Conservation (phyloP, 2,888 invertebrate genomes). For the Ectobius pallidus region DNA sequence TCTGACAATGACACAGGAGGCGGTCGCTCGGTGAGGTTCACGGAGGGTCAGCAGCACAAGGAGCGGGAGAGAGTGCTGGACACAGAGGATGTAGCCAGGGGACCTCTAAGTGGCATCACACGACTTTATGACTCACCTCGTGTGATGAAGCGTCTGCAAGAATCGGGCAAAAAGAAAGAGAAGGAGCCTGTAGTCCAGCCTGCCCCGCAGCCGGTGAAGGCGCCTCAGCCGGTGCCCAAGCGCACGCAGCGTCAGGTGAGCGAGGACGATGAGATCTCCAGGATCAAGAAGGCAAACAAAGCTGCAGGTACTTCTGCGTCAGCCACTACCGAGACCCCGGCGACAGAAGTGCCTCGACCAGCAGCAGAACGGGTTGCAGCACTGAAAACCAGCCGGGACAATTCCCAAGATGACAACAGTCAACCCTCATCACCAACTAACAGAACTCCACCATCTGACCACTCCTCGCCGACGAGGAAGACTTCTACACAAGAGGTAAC, state of each 20-base stretch:
- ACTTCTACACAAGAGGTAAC: slow-evolving; percentile 76
- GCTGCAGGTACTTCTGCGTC: slow-evolving; percentile 49
- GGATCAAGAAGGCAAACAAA: slow-evolving; percentile 87
- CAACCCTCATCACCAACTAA: slow-evolving; percentile 29
- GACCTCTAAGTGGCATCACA: slow-evolving; percentile 87
- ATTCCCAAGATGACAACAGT: slow-evolving; percentile 25
- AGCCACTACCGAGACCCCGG: background rate
- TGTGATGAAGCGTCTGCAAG: slow-evolving; percentile 87
- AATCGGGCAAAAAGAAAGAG: slow-evolving; percentile 59
- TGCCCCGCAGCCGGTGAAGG: slow-evolving; percentile 46
- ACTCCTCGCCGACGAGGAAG: slow-evolving; percentile 66
- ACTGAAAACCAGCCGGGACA: slow-evolving; percentile 45
- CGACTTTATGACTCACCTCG: slow-evolving; percentile 85
- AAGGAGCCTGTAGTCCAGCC: slow-evolving; percentile 62
- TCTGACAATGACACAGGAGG: slow-evolving; percentile 56
- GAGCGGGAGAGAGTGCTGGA: slow-evolving; percentile 76
- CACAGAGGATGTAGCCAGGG: slow-evolving; percentile 82
- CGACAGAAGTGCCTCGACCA: slow-evolving; percentile 53
- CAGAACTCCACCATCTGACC: slow-evolving; percentile 44
- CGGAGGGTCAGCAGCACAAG: slow-evolving; percentile 42
- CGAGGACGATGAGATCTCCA: slow-evolving; percentile 88
- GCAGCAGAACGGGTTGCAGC: slow-evolving; percentile 58
- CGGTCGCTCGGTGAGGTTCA: slow-evolving; percentile 39
- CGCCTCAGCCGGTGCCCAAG: slow-evolving; percentile 46
- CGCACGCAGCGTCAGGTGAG: slow-evolving; percentile 75